Percentiles rank a stretch among this genome's conserved stretches.
These are phyloP conservation scores for Onchidella celtica DNA, from an alignment of 2,888 invertebrate genomes.

Conservation along the genomic window DNA sequence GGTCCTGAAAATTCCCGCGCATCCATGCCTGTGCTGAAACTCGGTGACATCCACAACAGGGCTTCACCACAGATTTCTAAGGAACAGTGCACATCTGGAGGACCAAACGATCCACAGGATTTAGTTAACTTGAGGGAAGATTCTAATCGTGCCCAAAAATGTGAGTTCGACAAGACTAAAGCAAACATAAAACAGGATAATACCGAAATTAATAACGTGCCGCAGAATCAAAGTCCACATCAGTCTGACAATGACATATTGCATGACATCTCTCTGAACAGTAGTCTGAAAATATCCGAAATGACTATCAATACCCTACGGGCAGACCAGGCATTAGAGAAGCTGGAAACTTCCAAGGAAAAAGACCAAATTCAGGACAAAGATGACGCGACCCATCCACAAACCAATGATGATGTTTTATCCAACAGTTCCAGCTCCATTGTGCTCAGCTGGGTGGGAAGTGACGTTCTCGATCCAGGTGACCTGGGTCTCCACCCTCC, in stretches of 20 bases:
- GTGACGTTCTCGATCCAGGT: background rate
- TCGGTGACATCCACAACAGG: background rate
- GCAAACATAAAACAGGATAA: background rate
- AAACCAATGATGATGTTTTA: background rate
- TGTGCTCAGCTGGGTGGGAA: constrained; percentile 35
- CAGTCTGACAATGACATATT: background rate
- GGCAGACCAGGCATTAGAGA: background rate
- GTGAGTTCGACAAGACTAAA: background rate
- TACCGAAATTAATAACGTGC: background rate
- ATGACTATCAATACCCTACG: background rate
- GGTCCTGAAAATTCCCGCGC: background rate
- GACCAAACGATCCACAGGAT: background rate
- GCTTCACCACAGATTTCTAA: background rate
- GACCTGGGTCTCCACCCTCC: background rate
- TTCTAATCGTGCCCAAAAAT: background rate
- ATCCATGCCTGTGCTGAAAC: background rate
- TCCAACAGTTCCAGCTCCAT: constrained; percentile 40
- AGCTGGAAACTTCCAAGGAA: background rate
- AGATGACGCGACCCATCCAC: no score
- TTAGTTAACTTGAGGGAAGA: background rate
- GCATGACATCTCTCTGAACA: background rate
- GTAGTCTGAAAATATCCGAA: background rate
- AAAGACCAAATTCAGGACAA: background rate
- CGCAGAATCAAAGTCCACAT: no score
- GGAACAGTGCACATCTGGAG: background rate